Percentiles rank a stretch among this genome's conserved stretches.
These are phyloP conservation scores for Proteles cristata DNA, from an alignment of 2,113 vertebrate genomes.

Conservation along the genomic window DNA sequence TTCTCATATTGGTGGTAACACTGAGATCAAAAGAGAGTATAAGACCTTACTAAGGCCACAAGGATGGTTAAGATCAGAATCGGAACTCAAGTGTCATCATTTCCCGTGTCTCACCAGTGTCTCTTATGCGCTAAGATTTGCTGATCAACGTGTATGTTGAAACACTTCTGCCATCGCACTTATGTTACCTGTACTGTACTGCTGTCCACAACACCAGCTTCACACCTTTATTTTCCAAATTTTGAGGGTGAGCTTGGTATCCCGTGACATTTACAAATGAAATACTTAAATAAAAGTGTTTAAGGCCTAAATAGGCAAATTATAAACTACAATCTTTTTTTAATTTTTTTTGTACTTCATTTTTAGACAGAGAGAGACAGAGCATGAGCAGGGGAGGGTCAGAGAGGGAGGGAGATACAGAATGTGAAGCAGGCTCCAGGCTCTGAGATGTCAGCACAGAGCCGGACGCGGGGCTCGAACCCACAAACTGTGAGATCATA, in stretches of 20 bases:
- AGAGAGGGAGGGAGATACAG: too few species aligned
- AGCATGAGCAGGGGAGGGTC: too few species aligned
- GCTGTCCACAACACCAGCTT: neutral
- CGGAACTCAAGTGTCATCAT: fast-evolving
- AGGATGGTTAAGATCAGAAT: neutral
- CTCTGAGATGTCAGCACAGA: too few species aligned
- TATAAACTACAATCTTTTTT: neutral
- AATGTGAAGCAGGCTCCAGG: too few species aligned
- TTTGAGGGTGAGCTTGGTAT: neutral
- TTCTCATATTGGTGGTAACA: neutral
- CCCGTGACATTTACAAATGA: neutral
- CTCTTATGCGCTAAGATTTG: neutral
- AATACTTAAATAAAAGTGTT: neutral
- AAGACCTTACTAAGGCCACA: neutral
- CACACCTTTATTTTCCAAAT: neutral
- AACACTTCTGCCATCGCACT: neutral
- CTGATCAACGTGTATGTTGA: neutral
- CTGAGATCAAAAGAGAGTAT: neutral
- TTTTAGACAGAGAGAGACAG: too few species aligned
- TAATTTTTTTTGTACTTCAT: too few species aligned
- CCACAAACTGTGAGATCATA: too few species aligned
- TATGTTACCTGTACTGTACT: neutral
- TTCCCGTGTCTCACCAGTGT: too few species aligned
- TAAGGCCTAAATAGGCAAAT: neutral
- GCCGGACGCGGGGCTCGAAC: too few species aligned